Base-by-base conservation (phyloP, 2,113 vertebrate species). In the Thryonomys swinderianus region DNA sequence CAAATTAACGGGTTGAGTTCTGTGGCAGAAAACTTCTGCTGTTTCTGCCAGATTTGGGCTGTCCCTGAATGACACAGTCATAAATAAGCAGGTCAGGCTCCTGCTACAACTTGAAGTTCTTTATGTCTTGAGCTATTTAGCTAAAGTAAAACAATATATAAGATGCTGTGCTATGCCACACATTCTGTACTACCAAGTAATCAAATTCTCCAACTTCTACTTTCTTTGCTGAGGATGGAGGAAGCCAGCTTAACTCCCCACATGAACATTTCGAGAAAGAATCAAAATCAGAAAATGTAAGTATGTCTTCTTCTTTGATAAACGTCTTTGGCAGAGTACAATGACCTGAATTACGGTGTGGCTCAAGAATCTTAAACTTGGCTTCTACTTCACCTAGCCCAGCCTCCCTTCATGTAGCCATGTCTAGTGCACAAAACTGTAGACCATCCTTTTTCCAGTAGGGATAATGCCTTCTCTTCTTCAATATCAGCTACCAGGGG, bases 271-370 rank as follows among this genome's bases (percentile, higher is more conserved):
- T 79, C 57, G 57, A 80, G 73, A 93, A 64, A 48, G 34, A 90
- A 95, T 25, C 66, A 85, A 83, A 96, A 55, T 88, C 66, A 74
- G 93, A 92, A 93, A 85, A 91, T 61, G 57, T 88, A 90, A 61
- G 40, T 84, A 74, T 97, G 83, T 83, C 93, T 88, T 84, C 83
- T 95, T 90, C 93, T 96, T 92, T 97, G 96, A 97, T 96, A 96
- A 96, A 51, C 93, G 85, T 93, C 25, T 37, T 93, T 96, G 96
- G 97, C 89, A 73, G 78, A 96, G 55, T 32, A 55, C 8, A 18
- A 76, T 84, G 93, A 84, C 96, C 95, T 95, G 92, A 92, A 93
- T 95, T 92, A 96, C 0, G 21, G 69, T 83, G 42, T 96, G 91
- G 88, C 86, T 40, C 20, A 40, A 0, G 20, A 95, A 94, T 96